Conservation (phyloP, 2,113 vertebrate genomes). For the Blennius ocellaris region DNA sequence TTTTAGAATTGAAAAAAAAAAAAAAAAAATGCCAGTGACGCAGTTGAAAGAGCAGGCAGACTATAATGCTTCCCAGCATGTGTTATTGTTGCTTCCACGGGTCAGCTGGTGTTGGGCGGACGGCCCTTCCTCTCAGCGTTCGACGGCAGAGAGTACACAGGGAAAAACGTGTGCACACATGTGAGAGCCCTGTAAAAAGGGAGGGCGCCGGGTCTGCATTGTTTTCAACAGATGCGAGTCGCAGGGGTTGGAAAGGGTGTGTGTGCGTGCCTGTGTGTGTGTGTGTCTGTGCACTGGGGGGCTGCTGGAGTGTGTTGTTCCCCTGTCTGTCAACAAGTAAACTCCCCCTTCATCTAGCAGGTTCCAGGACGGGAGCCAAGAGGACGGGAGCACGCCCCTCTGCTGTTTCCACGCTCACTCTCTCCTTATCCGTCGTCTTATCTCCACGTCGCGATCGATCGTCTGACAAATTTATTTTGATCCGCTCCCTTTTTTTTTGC, state of each 20-base stretch:
- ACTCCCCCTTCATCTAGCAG: slow-evolving; percentile 48
- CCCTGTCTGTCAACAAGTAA: slow-evolving; percentile 68
- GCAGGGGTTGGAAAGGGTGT: slow-evolving; percentile 52
- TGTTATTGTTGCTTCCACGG: slow-evolving; percentile 33
- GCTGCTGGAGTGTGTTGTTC: slow-evolving; percentile 57
- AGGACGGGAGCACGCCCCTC: slow-evolving; percentile 61
- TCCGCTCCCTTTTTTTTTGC: background rate
- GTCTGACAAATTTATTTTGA: background rate
- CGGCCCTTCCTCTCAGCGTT: slow-evolving; percentile 47
- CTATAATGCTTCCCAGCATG: background rate
- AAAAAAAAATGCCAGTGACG: no score
- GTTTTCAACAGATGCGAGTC: slow-evolving; percentile 77
- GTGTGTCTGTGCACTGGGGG: slow-evolving; percentile 28
- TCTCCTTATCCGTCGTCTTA: slow-evolving; percentile 4
- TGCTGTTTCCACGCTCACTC: slow-evolving; percentile 49
- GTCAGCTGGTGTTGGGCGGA: slow-evolving; percentile 28
- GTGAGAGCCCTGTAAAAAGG: slow-evolving; percentile 61
- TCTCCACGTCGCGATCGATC: background rate
- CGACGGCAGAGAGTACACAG: slow-evolving; percentile 50
- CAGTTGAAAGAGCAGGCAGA: background rate
- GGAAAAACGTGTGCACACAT: slow-evolving; percentile 77
- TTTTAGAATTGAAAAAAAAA: no score
- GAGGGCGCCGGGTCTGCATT: slow-evolving; percentile 68
- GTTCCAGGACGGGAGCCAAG: slow-evolving; percentile 60
- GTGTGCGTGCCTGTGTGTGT: slow-evolving; percentile 31